Evolutionary conservation across 2,113 vertebrate species (phyloP), one percentile per base, ranked within the genome.

Genomic region (Mormyrus iriodes): DNA sequence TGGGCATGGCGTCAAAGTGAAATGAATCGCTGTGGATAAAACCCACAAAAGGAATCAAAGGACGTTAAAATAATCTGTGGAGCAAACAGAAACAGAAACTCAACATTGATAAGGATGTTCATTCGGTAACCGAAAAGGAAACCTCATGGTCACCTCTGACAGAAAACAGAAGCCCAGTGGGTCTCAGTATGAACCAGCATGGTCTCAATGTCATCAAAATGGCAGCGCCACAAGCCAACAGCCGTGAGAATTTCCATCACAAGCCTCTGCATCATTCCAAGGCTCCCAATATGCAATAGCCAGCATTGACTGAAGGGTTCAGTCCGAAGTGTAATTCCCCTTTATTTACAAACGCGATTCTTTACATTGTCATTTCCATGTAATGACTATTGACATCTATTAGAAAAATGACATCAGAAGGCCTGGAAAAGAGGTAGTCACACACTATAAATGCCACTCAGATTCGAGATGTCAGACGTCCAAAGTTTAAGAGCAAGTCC

Each of bases 341-440:
- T 61, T 87, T 58, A 65, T 87, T 87, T 44, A 24, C 53, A 39
- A 69, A 88, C 87, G 73, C 44, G 15, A 31, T 49, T 88, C 58
- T 58, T 73, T 88, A 58, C 61, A 49, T 42, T 79, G 73, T 79
- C 31, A 17, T 79, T 79, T 84, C 24, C 46, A 65, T 39, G 46
- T 61, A 83, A 88, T 88, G 79, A 79, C 65, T 51, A 51, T 46
- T 82, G 8, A 82, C 73, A 82, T 88, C 73, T 52, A 88, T 53
- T 83, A 48, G 69, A 35, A 82, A 88, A 83, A 82, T 55, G 53
- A 53, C 73, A 35, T 31, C 87, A 88, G 24, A 83, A 83, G 15
- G 27, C n/a, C 53, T 55, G 39, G 21, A 58, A 88, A 88, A 39
- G 15, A 8, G n/a, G 44, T 24, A 19, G 69, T 52, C 69, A 88